Evolutionary conservation across 2,113 vertebrate genomes (phyloP).

Genomic region (Equus przewalskii): DNA sequence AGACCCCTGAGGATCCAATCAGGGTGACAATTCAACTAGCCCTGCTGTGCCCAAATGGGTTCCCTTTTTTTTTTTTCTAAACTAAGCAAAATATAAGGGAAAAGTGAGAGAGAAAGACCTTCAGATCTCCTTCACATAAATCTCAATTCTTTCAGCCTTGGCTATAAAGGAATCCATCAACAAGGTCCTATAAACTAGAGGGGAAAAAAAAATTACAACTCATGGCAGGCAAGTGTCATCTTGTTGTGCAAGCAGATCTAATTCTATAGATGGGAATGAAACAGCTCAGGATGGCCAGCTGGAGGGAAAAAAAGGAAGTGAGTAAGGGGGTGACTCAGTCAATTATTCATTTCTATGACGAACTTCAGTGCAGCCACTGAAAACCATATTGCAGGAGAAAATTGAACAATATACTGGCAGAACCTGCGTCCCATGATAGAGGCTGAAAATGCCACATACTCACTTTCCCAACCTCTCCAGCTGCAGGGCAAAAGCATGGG

Average conservation of each 20-base stretch:
- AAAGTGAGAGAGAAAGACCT: not conserved
- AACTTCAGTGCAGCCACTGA: not conserved
- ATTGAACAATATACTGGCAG: not conserved
- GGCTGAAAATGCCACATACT: not conserved
- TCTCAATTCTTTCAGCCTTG: not conserved
- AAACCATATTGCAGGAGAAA: not conserved
- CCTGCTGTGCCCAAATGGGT: not conserved
- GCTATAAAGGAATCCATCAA: not conserved
- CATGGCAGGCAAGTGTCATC: not conserved
- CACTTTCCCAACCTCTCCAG: not conserved
- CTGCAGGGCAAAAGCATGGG: not conserved
- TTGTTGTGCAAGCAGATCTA: not conserved
- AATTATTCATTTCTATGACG: not conserved
- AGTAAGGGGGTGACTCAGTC: not conserved
- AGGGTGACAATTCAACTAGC: not conserved
- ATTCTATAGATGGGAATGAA: not conserved
- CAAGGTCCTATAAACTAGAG: not conserved
- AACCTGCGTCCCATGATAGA: not conserved
- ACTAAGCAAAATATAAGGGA: not conserved
- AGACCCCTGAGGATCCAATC: too few relatives aligned
- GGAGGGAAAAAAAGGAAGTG: not conserved
- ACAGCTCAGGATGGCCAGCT: not conserved
- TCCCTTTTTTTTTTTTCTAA: not conserved
- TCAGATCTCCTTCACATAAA: not conserved
- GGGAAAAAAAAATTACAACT: not conserved